Conservation (phyloP, 2,888 invertebrate genomes). For the Agrochola circellaris region DNA sequence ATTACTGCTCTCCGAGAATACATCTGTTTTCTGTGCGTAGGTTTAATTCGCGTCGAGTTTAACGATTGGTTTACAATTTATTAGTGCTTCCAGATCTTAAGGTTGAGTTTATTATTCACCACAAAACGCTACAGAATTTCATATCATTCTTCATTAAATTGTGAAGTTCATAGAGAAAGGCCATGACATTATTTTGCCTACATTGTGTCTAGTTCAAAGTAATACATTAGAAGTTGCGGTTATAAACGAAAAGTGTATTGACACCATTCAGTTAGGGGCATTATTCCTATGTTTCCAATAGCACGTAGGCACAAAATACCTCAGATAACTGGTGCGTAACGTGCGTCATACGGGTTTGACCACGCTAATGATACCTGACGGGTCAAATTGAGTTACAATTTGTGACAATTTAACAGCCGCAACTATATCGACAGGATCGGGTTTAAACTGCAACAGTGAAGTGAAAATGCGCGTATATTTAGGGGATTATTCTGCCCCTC, state of each 20-base stretch:
- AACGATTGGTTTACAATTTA: constrained; percentile 10
- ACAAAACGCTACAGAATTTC: not conserved
- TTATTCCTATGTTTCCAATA: constrained; percentile 7
- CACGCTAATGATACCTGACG: constrained; percentile 41
- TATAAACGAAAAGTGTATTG: not conserved
- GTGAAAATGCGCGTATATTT: not conserved
- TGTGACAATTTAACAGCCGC: not conserved
- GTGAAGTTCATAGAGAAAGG: not conserved
- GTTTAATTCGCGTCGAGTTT: constrained; percentile 17
- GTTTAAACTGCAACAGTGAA: constrained; percentile 12
- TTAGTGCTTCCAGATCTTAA: constrained; percentile 4
- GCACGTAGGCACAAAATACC: constrained; percentile 44
- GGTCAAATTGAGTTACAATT: constrained; percentile 30
- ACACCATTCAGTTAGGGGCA: not conserved
- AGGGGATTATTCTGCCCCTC: too few relatives aligned
- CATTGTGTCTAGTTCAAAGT: constrained; percentile 8
- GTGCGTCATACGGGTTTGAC: constrained; percentile 41
- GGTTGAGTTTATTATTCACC: not conserved
- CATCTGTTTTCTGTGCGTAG: constrained; percentile 31
- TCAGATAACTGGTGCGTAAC: constrained; percentile 32
- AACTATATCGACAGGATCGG: not conserved
- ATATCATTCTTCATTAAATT: not conserved
- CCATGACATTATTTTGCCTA: not conserved
- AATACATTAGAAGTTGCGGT: constrained; percentile 10
- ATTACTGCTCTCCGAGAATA: constrained; percentile 29